A percentile compares a stretch with the other conserved stretches of the same genome.
Evolutionary conservation across 2,113 vertebrate genomes (phyloP).

Genomic region (Lepidothrix coronata): DNA sequence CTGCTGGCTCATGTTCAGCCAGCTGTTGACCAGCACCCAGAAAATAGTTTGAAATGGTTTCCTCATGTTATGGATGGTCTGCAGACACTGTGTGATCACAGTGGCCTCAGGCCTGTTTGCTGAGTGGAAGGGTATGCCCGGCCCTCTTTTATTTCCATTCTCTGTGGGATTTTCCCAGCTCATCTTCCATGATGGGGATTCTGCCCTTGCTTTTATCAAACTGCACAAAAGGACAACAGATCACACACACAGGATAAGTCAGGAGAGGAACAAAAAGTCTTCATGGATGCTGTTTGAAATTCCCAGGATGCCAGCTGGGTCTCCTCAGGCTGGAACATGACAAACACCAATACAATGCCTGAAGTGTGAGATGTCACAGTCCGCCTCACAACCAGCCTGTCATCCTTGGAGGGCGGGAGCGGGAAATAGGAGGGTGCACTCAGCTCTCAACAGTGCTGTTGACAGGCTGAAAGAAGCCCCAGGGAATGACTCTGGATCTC

Average conservation of each 20-base stretch:
- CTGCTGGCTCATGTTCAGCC: not conserved
- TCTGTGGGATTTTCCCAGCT: not conserved
- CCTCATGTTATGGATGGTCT: not conserved
- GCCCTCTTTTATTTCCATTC: not conserved
- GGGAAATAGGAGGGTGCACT: not conserved
- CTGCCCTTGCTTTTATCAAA: not conserved
- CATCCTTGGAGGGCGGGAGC: not conserved
- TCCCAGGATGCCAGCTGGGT: not conserved
- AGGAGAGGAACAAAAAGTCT: not conserved
- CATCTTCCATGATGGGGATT: not conserved
- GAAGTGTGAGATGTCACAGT: not conserved
- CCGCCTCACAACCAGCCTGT: not conserved
- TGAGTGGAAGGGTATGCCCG: not conserved
- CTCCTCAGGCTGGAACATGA: not conserved
- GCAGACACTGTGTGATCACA: accelerated
- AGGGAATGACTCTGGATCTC: not conserved
- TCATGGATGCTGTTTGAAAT: not conserved
- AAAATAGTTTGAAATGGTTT: not conserved
- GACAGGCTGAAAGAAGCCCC: not conserved
- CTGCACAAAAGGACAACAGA: not conserved
- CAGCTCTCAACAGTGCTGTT: not conserved
- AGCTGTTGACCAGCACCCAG: not conserved
- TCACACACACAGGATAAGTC: not conserved
- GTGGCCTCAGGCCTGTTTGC: not conserved
- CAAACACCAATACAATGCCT: not conserved